Evolutionary conservation across 2,888 invertebrate genomes (phyloP).

Genomic region (Stenodema calcarata): DNA sequence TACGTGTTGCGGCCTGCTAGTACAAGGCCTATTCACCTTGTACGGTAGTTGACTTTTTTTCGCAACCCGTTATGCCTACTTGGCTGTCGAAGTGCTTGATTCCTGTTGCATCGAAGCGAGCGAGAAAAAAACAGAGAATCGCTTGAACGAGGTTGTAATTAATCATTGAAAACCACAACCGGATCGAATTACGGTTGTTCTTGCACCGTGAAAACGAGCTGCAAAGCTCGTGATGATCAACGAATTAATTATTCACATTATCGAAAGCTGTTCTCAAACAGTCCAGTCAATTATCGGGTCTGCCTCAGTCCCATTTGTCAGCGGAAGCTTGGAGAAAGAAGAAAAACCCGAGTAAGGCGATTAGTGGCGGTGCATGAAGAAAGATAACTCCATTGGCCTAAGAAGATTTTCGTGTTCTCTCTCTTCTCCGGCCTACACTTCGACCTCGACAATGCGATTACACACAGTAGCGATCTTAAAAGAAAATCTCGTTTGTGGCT

Average conservation of each 20-base stretch:
- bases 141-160: neutral
- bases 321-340: neutral
- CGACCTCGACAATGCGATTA: slow-evolving; percentile 1
- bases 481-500: slow-evolving; percentile 28
- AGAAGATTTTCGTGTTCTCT: neutral
- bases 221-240: neutral
- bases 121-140: neutral
- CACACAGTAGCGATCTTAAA: neutral
- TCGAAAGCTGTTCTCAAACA: neutral
- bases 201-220: neutral
- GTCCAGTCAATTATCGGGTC: neutral
- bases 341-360: neutral
- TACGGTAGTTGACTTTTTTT: too few relatives aligned
- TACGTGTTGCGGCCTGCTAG: too few relatives aligned
- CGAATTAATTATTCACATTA: neutral
- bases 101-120: too few relatives aligned
- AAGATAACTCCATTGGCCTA: neutral
- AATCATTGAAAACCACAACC: neutral
- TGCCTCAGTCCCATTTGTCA: neutral
- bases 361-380: neutral
- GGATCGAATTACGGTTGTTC: neutral
- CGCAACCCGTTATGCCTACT: too few relatives aligned
- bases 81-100: too few relatives aligned
- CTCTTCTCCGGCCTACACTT: neutral
- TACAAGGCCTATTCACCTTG: too few relatives aligned